Conservation (phyloP, 2,113 vertebrate species). For the Amphilophus citrinellus region DNA sequence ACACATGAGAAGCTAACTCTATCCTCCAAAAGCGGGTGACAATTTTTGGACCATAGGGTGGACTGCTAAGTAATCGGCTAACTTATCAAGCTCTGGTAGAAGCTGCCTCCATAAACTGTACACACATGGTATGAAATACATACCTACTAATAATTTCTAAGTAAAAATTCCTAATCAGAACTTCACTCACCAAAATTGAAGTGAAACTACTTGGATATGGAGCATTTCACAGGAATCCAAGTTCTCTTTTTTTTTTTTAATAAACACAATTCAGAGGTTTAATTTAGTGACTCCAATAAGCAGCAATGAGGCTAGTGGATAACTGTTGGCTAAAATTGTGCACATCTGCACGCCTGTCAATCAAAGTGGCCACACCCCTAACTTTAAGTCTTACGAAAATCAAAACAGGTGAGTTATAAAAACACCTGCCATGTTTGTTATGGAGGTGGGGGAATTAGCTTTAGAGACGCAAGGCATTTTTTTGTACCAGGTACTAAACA, state of each 20-base stretch:
- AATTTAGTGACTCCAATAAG: not conserved
- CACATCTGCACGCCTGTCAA: not conserved
- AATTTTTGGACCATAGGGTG: not conserved
- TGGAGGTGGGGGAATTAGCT: not conserved
- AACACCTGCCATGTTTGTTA: not conserved
- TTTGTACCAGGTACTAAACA: accelerated
- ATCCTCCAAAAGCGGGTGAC: not conserved
- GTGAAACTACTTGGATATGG: not conserved
- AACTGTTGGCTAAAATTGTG: no score
- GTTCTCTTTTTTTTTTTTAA: no score
- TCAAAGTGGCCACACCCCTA: no score
- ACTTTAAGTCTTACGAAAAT: not conserved
- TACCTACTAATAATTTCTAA: not conserved
- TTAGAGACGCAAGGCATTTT: not conserved
- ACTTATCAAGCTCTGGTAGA: not conserved
- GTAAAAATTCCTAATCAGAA: no score
- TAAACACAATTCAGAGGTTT: not conserved
- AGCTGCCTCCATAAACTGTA: not conserved
- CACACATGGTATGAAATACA: not conserved
- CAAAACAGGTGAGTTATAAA: not conserved
- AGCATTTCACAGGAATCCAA: not conserved
- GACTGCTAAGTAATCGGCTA: not conserved
- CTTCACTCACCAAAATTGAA: not conserved
- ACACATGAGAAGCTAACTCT: not conserved
- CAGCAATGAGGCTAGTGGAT: no score